phyloP scores from a whole-genome alignment of 2,888 invertebrate genomes.

The Liposcelis brunnea region DNA sequence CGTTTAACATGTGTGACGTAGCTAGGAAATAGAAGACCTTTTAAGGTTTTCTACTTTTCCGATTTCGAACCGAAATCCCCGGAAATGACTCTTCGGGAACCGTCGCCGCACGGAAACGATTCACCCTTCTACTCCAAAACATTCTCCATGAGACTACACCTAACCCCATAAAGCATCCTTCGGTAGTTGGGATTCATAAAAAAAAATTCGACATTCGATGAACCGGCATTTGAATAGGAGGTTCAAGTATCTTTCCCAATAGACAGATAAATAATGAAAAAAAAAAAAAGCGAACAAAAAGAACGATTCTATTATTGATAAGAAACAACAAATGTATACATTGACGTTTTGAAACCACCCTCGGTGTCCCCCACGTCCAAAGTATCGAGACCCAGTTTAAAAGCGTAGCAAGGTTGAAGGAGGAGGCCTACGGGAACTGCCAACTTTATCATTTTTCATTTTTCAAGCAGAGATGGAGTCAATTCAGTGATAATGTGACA shows the following conservation, averaged over 20 bases:
- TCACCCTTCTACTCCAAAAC: too few species aligned
- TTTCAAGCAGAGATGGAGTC: neutral
- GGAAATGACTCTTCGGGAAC: too few species aligned
- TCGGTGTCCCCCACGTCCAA: too few species aligned
- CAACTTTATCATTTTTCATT: conserved; percentile 2
- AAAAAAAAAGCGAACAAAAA: conserved; percentile 2
- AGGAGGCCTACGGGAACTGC: neutral
- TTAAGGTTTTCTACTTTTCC: too few species aligned
- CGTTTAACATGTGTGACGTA: too few species aligned
- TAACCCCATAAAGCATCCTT: too few species aligned
- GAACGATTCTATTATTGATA: conserved; percentile 3
- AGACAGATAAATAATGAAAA: neutral
- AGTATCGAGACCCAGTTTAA: too few species aligned
- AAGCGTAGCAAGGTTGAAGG: neutral
- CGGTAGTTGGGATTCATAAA: too few species aligned
- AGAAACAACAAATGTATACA: conserved; percentile 1
- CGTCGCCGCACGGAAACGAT: too few species aligned
- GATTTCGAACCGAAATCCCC: too few species aligned
- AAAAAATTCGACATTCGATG: neutral
- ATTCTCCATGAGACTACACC: too few species aligned
- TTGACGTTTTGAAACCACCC: neutral
- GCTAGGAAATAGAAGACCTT: too few species aligned
- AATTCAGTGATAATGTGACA: conserved; percentile 4
- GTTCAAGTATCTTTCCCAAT: neutral
- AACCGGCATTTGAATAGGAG: neutral